Evolutionary conservation across 2,113 vertebrate genomes (phyloP), one percentile per base, ranked within the genome.

Genomic region (Chaetodon auriga): DNA sequence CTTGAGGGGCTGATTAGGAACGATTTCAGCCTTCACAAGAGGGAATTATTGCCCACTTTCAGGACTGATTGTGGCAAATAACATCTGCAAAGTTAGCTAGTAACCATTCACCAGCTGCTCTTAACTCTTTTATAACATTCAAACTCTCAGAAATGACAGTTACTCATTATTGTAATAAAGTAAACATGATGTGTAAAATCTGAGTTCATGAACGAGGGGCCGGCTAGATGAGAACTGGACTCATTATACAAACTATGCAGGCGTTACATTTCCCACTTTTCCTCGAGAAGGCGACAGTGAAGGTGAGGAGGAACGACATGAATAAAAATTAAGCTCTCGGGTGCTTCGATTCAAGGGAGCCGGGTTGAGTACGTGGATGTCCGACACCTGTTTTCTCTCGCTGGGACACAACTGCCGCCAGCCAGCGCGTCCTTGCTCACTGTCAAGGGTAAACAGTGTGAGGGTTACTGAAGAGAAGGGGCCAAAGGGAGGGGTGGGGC

Each of bases 381-480:
- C 16, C n/a, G 70, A 73, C 82, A 86, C 83, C 72, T 75, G 77
- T 84, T 86, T 83, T 82, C 74, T 79, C 78, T 89, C 66, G 46
- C 46, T 75, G 86, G 84, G 78, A 87, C 72, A 79, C 65, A 73
- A 83, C 62, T 78, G 80, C 76, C 82, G 69, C 55, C 62, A 87
- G 73, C 57, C 71, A 9, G 61, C 0, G 25, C 43, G 89, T 90
- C 91, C 92, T 93, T 92, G 89, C 62, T 58, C 49, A 38, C 60
- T 25, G 70, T 74, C 81, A 91, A 92, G 91, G 91, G 68, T 78
- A 89, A 82, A 65, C 76, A 14, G 65, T 35, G 75, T 87, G 89
- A 90, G 88, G 91, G 91, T 91, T 87, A 82, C 81, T 77, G 38
- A 68, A 48, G 78, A 48, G 54, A 84, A 65, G 73, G 72, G 86